Percentiles rank a stretch among this genome's conserved stretches.
These are phyloP conservation scores for Aphidius colemani DNA, from an alignment of 2,888 invertebrate species.

Conservation along the genomic window DNA sequence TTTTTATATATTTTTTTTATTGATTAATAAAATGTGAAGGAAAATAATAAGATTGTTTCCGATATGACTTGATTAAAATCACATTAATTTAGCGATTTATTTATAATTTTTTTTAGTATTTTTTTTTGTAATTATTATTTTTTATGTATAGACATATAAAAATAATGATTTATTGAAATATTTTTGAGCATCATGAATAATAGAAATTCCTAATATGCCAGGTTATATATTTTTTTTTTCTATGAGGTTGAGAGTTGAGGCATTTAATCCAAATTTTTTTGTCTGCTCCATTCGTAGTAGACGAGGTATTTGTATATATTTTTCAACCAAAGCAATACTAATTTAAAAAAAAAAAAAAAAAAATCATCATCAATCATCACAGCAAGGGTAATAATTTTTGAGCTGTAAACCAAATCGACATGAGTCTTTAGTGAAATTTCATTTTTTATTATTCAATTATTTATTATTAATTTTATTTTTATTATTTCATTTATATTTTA, in stretches of 20 bases:
- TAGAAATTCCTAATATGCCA: too few relatives aligned
- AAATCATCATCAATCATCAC: slow-evolving; percentile 14
- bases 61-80: background rate
- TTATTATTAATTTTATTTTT: slow-evolving; percentile 9
- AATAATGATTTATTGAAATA: too few relatives aligned
- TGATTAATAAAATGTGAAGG: background rate
- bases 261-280: too few relatives aligned
- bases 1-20: background rate
- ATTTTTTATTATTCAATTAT: slow-evolving; percentile 13
- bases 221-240: background rate
- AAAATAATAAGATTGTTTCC: slow-evolving; percentile 2
- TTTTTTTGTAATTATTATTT: too few relatives aligned
- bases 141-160: too few relatives aligned
- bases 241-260: background rate
- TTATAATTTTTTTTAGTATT: too few relatives aligned
- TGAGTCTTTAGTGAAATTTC: slow-evolving; percentile 14
- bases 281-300: too few relatives aligned
- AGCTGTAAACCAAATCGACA: slow-evolving; percentile 14
- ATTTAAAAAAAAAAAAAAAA: background rate
- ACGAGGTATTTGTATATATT: too few relatives aligned
- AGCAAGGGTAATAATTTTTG: slow-evolving; percentile 14
- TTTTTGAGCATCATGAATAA: too few relatives aligned
- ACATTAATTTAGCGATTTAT: too few relatives aligned
- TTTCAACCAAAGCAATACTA: too few relatives aligned
- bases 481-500: slow-evolving; percentile 2